These are phyloP conservation scores for Artemia sp. DNA, from an alignment of 2,888 invertebrate genomes.

Conservation along the genomic window DNA sequence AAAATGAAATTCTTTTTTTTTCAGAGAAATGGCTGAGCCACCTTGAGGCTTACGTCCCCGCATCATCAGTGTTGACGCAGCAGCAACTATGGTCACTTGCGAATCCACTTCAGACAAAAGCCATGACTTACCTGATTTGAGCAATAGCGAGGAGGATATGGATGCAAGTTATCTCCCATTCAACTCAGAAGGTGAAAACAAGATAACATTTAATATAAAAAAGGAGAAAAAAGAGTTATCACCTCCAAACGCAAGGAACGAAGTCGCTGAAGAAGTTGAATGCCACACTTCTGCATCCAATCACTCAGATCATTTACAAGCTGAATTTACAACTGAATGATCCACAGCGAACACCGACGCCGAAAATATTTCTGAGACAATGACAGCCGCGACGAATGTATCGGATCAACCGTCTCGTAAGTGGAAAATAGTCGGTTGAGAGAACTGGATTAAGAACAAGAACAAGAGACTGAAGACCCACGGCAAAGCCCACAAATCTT, in stretches of 20 bases:
- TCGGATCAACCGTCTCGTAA: too few relatives aligned
- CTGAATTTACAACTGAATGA: too few relatives aligned
- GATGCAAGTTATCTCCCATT: conserved; percentile 10
- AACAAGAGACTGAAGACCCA: too few relatives aligned
- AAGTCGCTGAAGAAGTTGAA: background rate
- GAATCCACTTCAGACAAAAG: conserved; percentile 11
- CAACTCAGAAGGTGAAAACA: conserved; percentile 1
- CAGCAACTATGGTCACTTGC: background rate
- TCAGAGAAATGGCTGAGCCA: background rate
- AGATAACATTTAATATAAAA: background rate
- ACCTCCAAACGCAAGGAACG: background rate
- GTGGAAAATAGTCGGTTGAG: too few relatives aligned
- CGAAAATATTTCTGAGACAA: too few relatives aligned
- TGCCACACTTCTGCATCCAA: background rate
- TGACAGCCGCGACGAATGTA: too few relatives aligned
- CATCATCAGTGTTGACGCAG: conserved; percentile 4
- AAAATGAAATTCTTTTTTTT: background rate
- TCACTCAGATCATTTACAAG: background rate
- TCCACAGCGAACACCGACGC: too few relatives aligned
- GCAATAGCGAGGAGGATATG: conserved; percentile 9
- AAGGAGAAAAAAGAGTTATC: too few relatives aligned
- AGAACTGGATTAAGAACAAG: too few relatives aligned
- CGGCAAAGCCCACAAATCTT: background rate
- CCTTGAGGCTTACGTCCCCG: background rate
- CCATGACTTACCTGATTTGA: conserved; percentile 13